Evolutionary conservation across 1,140 invertebrate genomes (phyloP).

Genomic region (Lamellibrachia luymesi): DNA sequence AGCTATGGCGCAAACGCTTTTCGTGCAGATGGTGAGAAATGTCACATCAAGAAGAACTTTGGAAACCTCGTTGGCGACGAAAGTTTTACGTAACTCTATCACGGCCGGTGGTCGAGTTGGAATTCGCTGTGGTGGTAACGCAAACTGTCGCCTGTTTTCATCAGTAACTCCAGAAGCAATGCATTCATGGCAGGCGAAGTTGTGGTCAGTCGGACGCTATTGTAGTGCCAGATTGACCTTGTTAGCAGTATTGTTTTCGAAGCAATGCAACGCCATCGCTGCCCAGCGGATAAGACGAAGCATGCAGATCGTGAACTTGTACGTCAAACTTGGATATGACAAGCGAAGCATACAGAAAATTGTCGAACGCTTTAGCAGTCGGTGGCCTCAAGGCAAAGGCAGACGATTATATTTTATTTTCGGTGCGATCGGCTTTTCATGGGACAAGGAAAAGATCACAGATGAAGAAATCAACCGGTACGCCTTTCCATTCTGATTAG

Average conservation of each 20-base stretch:
- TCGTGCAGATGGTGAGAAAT: not conserved
- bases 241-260: slow-evolving; percentile 38
- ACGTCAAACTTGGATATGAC: slow-evolving; percentile 45
- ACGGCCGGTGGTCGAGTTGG: not conserved
- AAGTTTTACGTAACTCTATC: not conserved
- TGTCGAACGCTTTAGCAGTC: slow-evolving; percentile 31
- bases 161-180: not conserved
- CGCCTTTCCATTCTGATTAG: not conserved
- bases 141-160: not conserved
- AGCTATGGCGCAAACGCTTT: slow-evolving; percentile 3
- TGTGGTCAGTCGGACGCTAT: not conserved
- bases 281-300: slow-evolving; percentile 43
- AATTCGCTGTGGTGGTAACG: not conserved
- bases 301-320: slow-evolving; percentile 41
- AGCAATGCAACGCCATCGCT: slow-evolving; percentile 45
- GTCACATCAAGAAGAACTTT: slow-evolving; percentile 5
- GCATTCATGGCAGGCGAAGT: not conserved
- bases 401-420: slow-evolving; percentile 35
- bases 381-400: slow-evolving; percentile 25
- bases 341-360: slow-evolving; percentile 36
- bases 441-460: slow-evolving; percentile 46
- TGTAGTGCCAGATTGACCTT: slow-evolving; percentile 19
- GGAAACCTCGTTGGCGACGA: not conserved
- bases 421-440: slow-evolving; percentile 44
- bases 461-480: slow-evolving; percentile 47